Evolutionary conservation across 2,113 vertebrate genomes (phyloP).

Genomic region (Suncus etruscus): DNA sequence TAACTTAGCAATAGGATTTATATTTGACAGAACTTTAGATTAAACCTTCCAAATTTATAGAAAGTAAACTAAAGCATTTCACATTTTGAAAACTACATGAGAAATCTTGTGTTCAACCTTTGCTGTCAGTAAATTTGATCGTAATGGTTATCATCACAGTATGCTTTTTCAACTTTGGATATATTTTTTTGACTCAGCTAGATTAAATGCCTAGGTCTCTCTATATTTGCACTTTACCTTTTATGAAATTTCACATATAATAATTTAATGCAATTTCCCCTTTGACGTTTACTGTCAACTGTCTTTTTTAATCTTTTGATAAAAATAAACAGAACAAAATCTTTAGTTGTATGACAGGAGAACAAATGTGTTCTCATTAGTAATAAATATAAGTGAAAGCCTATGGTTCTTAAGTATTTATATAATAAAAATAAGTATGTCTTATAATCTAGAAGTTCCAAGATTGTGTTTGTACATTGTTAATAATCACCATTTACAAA

Average conservation of each 20-base stretch:
- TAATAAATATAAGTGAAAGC: slow-evolving; percentile 46
- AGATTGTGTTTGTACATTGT: neutral
- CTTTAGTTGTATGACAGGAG: neutral
- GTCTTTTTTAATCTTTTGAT: slow-evolving; percentile 49
- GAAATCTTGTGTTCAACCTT: slow-evolving; percentile 19
- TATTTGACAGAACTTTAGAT: neutral
- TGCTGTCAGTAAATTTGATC: slow-evolving; percentile 37
- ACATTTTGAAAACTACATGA: neutral
- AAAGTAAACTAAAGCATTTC: neutral
- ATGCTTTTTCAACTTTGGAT: slow-evolving; percentile 10
- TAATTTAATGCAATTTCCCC: slow-evolving; percentile 45
- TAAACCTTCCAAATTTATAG: neutral
- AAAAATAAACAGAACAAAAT: slow-evolving; percentile 58
- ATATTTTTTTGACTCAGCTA: neutral
- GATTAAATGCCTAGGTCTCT: slow-evolving; percentile 13
- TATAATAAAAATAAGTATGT: neutral
- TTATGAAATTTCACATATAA: slow-evolving; percentile 24
- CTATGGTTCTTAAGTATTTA: slow-evolving; percentile 37
- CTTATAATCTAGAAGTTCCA: neutral
- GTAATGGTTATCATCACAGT: neutral
- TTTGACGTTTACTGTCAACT: slow-evolving; percentile 56
- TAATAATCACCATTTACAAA: slow-evolving; percentile 12
- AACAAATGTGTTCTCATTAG: slow-evolving; percentile 12
- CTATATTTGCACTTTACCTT: slow-evolving; percentile 6
- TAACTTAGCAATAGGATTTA: too few relatives aligned